Evolutionary conservation across 2,888 invertebrate species (phyloP).

Genomic region (Chloroclysta siterata): DNA sequence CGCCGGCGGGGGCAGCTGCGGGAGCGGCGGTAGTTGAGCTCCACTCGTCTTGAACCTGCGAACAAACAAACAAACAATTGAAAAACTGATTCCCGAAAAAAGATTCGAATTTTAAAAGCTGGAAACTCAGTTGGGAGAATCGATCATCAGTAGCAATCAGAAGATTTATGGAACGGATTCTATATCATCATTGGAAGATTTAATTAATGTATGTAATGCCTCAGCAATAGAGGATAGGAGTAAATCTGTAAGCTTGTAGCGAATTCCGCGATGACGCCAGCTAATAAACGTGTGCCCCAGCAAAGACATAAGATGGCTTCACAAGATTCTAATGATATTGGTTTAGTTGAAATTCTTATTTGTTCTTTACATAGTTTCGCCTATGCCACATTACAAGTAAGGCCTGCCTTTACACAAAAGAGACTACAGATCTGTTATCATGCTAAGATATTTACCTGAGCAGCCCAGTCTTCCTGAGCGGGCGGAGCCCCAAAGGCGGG

Average conservation of each 20-base stretch:
- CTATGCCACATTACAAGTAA: neutral
- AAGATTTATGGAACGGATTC: constrained; percentile 23
- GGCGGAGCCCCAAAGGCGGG: constrained; percentile 71
- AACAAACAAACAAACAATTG: constrained; percentile 17
- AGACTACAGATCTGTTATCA: neutral
- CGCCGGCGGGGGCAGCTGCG: constrained; percentile 49
- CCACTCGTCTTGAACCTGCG: constrained; percentile 86
- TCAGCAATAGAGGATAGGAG: neutral
- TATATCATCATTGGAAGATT: constrained; percentile 11
- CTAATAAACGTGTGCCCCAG: no score
- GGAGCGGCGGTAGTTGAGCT: constrained; percentile 62
- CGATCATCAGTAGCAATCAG: constrained; percentile 17
- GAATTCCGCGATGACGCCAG: neutral
- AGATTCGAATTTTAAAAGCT: neutral
- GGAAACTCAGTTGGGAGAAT: constrained; percentile 17
- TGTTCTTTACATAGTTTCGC: no score
- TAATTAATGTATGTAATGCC: no score
- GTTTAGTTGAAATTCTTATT: no score
- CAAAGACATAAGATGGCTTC: no score
- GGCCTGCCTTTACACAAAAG: neutral
- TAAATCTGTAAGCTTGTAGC: neutral
- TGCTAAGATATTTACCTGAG: constrained; percentile 60
- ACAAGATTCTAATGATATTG: no score
- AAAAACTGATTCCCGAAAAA: neutral
- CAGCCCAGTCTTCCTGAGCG: constrained; percentile 86